Evolutionary conservation across 2,888 invertebrate species (phyloP).

Genomic region (Agriopis leucophaearia): DNA sequence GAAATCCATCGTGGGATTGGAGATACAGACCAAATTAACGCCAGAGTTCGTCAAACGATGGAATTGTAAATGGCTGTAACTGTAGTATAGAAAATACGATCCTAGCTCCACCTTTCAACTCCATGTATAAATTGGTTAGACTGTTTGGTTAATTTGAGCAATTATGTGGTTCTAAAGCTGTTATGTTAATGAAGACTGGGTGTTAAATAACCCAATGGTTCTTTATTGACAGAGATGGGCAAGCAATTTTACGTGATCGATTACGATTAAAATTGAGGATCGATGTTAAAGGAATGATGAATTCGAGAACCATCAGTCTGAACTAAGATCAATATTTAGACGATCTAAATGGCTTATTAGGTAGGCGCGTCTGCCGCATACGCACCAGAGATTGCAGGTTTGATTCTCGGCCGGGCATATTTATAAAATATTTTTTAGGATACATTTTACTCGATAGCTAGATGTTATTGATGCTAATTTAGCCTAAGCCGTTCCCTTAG

Average conservation of each 20-base stretch:
- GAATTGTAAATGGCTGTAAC: neutral
- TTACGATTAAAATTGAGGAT: neutral
- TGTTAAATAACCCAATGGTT: constrained; percentile 5
- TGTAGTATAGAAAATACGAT: neutral
- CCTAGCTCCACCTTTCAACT: neutral
- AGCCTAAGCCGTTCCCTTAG: no score
- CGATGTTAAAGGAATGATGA: neutral
- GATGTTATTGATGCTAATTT: no score
- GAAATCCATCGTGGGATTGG: constrained; percentile 36
- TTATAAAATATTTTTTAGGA: no score
- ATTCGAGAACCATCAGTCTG: neutral
- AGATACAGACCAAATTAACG: constrained; percentile 1
- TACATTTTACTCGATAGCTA: no score
- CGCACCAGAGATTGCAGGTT: neutral
- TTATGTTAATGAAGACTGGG: constrained; percentile 2
- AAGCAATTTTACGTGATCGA: constrained; percentile 3
- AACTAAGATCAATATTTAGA: neutral
- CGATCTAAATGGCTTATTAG: neutral
- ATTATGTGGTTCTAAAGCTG: constrained; percentile 28
- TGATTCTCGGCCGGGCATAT: no score
- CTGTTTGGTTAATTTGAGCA: constrained; percentile 17
- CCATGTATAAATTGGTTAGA: neutral
- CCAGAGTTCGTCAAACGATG: neutral
- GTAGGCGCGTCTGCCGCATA: neutral
- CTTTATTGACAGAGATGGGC: constrained; percentile 5